Conservation (phyloP, 2,797 vertebrate species). For the Rhinophrynus dorsalis region DNA sequence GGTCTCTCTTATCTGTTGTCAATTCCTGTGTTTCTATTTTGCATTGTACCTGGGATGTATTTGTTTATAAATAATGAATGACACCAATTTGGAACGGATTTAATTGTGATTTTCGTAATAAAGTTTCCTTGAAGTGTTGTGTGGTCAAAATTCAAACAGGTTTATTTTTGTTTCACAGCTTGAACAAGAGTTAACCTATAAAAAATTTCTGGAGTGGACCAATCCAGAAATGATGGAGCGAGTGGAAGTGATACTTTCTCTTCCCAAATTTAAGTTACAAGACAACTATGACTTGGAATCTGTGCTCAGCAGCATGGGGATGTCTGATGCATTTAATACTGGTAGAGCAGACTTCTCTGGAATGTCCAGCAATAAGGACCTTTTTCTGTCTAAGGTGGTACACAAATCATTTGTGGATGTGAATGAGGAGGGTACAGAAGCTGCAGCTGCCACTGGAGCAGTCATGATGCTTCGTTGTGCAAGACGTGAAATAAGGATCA, state of each 20-base stretch:
- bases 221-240: slow-evolving; percentile 73
- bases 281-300: slow-evolving; percentile 76
- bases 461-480: slow-evolving; percentile 61
- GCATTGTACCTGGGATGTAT: too few species aligned
- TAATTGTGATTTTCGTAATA: too few species aligned
- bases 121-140: too few species aligned
- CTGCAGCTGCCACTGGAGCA: slow-evolving; percentile 71
- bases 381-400: slow-evolving; percentile 78
- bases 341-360: slow-evolving; percentile 76
- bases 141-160: too few species aligned
- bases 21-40: too few species aligned
- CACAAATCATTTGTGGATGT: slow-evolving; percentile 88
- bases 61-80: too few species aligned
- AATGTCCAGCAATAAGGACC: slow-evolving; percentile 71
- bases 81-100: too few species aligned
- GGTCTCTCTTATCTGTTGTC: too few species aligned
- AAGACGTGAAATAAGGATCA: slow-evolving; percentile 51
- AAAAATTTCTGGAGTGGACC: slow-evolving; percentile 81
- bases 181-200: slow-evolving; percentile 76
- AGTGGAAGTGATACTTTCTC: slow-evolving; percentile 64
- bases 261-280: slow-evolving; percentile 85
- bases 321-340: slow-evolving; percentile 77
- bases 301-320: slow-evolving; percentile 78
- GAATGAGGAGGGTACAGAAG: slow-evolving; percentile 84
- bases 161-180: slow-evolving; percentile 65